Evolutionary conservation across 1,140 invertebrate genomes (phyloP).

Genomic region (Cherax quadricarinatus): DNA sequence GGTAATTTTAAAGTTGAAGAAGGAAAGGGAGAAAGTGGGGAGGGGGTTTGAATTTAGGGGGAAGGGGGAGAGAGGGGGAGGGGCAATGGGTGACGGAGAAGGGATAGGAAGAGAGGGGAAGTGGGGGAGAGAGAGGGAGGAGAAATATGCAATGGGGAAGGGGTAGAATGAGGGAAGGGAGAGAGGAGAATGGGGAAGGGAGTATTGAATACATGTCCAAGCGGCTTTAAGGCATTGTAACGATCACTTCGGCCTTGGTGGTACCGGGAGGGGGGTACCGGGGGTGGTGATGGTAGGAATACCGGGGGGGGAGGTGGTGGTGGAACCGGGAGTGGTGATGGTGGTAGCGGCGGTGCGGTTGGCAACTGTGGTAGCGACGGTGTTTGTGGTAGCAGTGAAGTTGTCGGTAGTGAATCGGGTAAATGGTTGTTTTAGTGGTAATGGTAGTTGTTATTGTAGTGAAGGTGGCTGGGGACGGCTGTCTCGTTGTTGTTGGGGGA

Average conservation of each 20-base stretch:
- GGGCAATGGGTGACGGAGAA: background rate
- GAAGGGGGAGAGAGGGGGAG: background rate
- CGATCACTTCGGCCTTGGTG: background rate
- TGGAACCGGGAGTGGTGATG: background rate
- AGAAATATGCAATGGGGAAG: background rate
- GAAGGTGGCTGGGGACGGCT: background rate
- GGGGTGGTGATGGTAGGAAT: background rate
- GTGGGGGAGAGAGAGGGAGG: constrained; percentile 20
- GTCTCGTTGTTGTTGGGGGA: no score
- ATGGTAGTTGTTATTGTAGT: background rate
- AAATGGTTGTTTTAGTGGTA: background rate
- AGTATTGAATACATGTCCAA: constrained; percentile 15
- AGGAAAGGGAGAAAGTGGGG: background rate
- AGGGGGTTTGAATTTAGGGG: background rate
- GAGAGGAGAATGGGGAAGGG: background rate
- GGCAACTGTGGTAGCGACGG: background rate
- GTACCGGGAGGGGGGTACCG: background rate
- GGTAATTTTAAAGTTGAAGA: no score
- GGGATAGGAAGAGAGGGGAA: background rate
- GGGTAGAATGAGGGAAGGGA: background rate
- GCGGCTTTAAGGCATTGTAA: constrained; percentile 11
- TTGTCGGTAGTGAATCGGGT: background rate
- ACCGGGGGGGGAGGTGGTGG: background rate
- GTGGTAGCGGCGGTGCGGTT: background rate
- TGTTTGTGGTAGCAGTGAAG: background rate